These are phyloP conservation scores for Laupala kohalensis DNA, from an alignment of 1,140 invertebrate species.

Conservation along the genomic window DNA sequence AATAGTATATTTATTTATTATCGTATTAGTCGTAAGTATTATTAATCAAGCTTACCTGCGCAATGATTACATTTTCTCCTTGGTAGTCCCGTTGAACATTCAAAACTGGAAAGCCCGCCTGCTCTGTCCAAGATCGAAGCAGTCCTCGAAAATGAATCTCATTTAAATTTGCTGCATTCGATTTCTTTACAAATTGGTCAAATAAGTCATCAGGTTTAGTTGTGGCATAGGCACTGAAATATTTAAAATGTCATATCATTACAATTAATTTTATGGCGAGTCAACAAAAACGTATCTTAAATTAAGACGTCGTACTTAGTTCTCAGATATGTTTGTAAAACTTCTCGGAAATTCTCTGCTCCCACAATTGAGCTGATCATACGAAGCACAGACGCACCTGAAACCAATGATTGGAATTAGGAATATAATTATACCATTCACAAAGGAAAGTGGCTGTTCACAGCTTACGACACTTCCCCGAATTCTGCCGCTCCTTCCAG, in stretches of 20 bases:
- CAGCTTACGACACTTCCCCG: too few relatives aligned
- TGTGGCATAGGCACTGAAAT: neutral
- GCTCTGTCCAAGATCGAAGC: neutral
- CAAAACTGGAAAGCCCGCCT: neutral
- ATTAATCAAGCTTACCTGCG: neutral
- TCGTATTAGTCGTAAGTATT: too few relatives aligned
- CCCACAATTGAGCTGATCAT: neutral
- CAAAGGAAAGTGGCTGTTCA: too few relatives aligned
- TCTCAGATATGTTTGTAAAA: neutral
- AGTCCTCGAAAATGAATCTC: neutral
- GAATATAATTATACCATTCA: too few relatives aligned
- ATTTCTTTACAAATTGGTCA: neutral
- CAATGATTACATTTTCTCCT: neutral
- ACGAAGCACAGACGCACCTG: neutral
- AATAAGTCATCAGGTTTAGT: neutral
- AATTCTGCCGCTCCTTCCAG: too few relatives aligned
- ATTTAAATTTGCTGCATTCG: neutral
- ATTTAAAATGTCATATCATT: neutral
- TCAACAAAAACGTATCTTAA: too few relatives aligned
- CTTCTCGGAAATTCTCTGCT: neutral
- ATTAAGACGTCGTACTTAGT: neutral
- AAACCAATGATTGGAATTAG: too few relatives aligned
- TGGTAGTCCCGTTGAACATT: neutral
- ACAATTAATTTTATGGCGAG: too few relatives aligned
- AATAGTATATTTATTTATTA: too few relatives aligned